Evolutionary conservation across 1,140 invertebrate genomes (phyloP).

Genomic region (Drosophila littoralis): DNA sequence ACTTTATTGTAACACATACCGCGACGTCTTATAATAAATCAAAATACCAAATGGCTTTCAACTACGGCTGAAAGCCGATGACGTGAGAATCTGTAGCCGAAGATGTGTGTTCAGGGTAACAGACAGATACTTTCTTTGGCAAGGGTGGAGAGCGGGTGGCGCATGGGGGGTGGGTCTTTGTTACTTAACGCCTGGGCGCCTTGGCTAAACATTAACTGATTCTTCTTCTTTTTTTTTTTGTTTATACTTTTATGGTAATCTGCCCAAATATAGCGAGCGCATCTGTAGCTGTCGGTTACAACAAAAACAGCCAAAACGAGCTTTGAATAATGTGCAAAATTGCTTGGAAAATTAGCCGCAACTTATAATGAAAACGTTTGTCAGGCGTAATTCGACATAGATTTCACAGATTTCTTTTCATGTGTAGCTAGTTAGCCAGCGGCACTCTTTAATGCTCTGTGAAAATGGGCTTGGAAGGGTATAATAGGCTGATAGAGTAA

Average conservation of each 20-base stretch:
- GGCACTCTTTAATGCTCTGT: conserved; percentile 21
- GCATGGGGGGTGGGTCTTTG: conserved; percentile 21
- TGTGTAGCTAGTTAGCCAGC: conserved; percentile 33
- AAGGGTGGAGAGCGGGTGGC: not conserved
- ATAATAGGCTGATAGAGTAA: not conserved
- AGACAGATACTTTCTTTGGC: conserved; percentile 42
- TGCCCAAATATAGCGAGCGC: conserved; percentile 63
- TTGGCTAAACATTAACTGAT: conserved; percentile 48
- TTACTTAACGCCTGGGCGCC: conserved; percentile 59
- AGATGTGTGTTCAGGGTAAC: conserved; percentile 7
- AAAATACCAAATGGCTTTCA: conserved; percentile 47
- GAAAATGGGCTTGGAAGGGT: not conserved
- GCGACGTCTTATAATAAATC: conserved; percentile 68
- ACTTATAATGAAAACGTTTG: conserved; percentile 80
- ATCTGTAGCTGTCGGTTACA: conserved; percentile 32
- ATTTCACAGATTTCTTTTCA: conserved; percentile 54
- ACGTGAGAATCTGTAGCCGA: conserved; percentile 50
- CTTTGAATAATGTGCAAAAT: conserved; percentile 75
- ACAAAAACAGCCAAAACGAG: conserved; percentile 51
- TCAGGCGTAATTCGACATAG: conserved; percentile 71
- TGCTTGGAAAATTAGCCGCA: conserved; percentile 71
- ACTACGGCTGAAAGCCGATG: conserved; percentile 46
- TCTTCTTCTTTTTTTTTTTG: conserved; percentile 2
- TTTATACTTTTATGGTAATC: conserved; percentile 58
- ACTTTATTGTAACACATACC: conserved; percentile 76